Percentiles rank a stretch among this genome's conserved stretches.
phyloP scores from a whole-genome alignment of 2,888 invertebrate genomes.

The Hirtodrosophila trivittata region DNA sequence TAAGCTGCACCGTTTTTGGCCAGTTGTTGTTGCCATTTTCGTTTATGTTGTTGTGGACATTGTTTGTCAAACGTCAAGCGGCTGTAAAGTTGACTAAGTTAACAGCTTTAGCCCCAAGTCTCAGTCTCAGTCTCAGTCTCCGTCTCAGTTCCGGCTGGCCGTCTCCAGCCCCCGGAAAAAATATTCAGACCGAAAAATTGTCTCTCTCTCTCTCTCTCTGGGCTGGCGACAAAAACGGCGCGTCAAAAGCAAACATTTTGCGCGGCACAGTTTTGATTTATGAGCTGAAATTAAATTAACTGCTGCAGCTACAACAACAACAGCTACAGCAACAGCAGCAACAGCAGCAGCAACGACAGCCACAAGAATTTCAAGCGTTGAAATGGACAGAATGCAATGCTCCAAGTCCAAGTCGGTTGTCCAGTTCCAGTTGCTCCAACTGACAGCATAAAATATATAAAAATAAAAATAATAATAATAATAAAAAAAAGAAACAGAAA shows the following conservation, averaged over 20 bases:
- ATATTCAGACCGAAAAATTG: conserved; percentile 46
- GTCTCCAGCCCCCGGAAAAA: conserved; percentile 14
- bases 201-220: conserved; percentile 31
- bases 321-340: conserved; percentile 19
- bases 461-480: conserved; percentile 19
- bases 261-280: conserved; percentile 81
- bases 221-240: conserved; percentile 72
- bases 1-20: conserved; percentile 20
- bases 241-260: conserved; percentile 77
- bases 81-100: conserved; percentile 65
- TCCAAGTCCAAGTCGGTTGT: conserved; percentile 55
- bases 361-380: conserved; percentile 74
- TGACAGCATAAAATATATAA: conserved; percentile 37
- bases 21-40: conserved; percentile 51
- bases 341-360: conserved; percentile 32
- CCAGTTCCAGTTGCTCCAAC: conserved; percentile 50
- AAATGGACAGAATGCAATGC: conserved; percentile 64
- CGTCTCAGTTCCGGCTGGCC: conserved; percentile 47
- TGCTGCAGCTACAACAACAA: conserved; percentile 57
- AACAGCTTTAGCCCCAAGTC: conserved; percentile 49
- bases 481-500: conserved; percentile 50
- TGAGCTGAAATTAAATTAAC: conserved; percentile 79
- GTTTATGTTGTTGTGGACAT: conserved; percentile 47
- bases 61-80: conserved; percentile 74
- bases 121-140: too few relatives aligned